Conservation (phyloP, 2,888 invertebrate species). For the Erannis defoliaria region DNA sequence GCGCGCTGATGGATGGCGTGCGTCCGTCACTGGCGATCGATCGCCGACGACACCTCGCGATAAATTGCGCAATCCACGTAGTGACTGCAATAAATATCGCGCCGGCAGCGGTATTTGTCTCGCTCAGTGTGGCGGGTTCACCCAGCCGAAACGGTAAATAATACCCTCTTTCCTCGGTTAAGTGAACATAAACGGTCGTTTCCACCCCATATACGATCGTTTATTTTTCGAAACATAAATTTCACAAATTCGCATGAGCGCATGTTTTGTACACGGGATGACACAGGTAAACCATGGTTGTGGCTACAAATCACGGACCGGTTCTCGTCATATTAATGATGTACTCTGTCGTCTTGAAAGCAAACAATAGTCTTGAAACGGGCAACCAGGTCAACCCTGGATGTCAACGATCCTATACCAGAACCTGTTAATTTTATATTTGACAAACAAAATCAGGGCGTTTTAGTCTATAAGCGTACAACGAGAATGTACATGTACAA, state of each 20-base stretch:
- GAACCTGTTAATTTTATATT: too few species aligned
- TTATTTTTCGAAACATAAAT: constrained; percentile 86
- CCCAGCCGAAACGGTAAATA: constrained; percentile 86
- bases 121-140: constrained; percentile 85
- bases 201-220: constrained; percentile 86
- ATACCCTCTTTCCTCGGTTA: constrained; percentile 87
- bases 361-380: neutral
- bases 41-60: constrained; percentile 84
- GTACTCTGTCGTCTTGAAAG: neutral
- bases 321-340: neutral
- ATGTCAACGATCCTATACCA: too few species aligned
- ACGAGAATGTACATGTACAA: too few species aligned
- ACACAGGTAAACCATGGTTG: constrained; percentile 59
- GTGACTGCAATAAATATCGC: constrained; percentile 85
- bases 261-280: constrained; percentile 63
- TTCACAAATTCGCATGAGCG: constrained; percentile 78
- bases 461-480: too few species aligned
- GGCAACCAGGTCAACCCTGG: neutral
- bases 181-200: constrained; percentile 87
- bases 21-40: constrained; percentile 83
- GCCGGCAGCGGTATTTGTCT: constrained; percentile 82
- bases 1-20: constrained; percentile 79
- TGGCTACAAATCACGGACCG: constrained; percentile 43
- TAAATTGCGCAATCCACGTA: constrained; percentile 86
- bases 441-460: too few species aligned